Percentiles rank a stretch among this genome's conserved stretches.
Evolutionary conservation across 2,113 vertebrate species (phyloP).

Genomic region (Etheostoma spectabile): DNA sequence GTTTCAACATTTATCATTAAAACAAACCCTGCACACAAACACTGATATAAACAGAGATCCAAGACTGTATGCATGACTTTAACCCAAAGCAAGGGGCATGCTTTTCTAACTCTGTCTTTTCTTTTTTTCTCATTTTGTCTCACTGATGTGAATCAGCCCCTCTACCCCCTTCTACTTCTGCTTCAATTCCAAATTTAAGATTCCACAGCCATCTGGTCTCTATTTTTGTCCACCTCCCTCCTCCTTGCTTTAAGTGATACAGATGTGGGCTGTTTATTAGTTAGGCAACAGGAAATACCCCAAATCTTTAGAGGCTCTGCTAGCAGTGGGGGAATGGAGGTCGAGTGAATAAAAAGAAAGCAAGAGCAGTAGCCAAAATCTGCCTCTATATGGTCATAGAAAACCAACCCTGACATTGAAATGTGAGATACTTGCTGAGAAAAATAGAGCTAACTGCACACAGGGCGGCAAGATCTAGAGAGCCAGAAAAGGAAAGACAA

Average conservation of each 20-base stretch:
- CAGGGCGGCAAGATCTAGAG: slow-evolving; percentile 68
- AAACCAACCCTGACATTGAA: slow-evolving; percentile 15
- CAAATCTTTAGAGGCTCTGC: slow-evolving; percentile 82
- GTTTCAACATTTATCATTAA: neutral
- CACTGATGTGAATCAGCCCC: slow-evolving; percentile 61
- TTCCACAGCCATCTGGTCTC: slow-evolving; percentile 83
- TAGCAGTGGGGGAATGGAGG: slow-evolving; percentile 41
- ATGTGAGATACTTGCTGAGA: slow-evolving; percentile 19
- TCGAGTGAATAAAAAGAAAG: slow-evolving; percentile 50
- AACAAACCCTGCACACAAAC: slow-evolving; percentile 3
- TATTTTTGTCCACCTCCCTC: slow-evolving; percentile 72
- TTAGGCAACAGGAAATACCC: slow-evolving; percentile 87
- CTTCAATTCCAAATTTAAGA: slow-evolving; percentile 68
- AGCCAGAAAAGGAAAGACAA: slow-evolving; percentile 76
- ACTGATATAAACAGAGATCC: neutral
- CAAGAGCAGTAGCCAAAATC: slow-evolving; percentile 28
- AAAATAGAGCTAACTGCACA: slow-evolving; percentile 8
- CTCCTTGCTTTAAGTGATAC: slow-evolving; percentile 78
- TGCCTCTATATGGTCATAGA: slow-evolving; percentile 58
- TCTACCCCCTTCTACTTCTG: slow-evolving; percentile 31
- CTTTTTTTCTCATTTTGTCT: slow-evolving; percentile 26
- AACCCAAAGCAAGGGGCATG: neutral
- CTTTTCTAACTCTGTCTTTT: slow-evolving; percentile 4
- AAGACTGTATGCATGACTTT: slow-evolving; percentile 1
- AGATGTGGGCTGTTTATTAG: slow-evolving; percentile 87